Conservation (phyloP, 2,888 invertebrate genomes). For the Empis livida region DNA sequence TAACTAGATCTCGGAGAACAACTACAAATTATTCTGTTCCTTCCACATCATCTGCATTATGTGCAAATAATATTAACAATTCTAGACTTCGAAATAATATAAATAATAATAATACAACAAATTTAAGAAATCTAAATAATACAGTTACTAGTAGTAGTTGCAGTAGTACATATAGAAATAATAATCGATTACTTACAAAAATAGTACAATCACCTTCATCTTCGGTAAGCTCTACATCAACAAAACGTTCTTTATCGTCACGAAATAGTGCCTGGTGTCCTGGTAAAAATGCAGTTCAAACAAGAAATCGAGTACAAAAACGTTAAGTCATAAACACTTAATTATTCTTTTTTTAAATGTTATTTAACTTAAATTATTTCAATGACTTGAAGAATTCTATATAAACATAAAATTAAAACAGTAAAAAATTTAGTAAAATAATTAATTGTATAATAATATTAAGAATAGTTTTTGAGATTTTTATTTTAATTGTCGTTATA, state of each 20-base stretch:
- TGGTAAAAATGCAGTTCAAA: slow-evolving; percentile 16
- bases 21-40: background rate
- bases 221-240: slow-evolving; percentile 1
- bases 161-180: background rate
- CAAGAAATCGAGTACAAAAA: slow-evolving; percentile 18
- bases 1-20: slow-evolving; percentile 2
- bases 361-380: too few relatives aligned
- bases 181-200: background rate
- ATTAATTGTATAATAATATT: too few relatives aligned
- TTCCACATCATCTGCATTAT: background rate
- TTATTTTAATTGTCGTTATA: too few relatives aligned
- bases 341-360: too few relatives aligned
- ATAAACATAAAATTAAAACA: too few relatives aligned
- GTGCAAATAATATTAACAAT: slow-evolving; percentile 2
- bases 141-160: slow-evolving; percentile 2
- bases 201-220: background rate
- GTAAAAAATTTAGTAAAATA: too few relatives aligned
- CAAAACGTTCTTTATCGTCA: slow-evolving; percentile 9
- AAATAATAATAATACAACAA: slow-evolving; percentile 5
- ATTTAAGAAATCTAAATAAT: slow-evolving; percentile 3
- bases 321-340: slow-evolving; percentile 11
- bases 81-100: slow-evolving; percentile 8
- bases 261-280: slow-evolving; percentile 22
- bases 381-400: too few relatives aligned
- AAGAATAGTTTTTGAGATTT: too few relatives aligned